Base-by-base conservation (phyloP, 2,113 vertebrate species). In the Eurypyga helias region DNA sequence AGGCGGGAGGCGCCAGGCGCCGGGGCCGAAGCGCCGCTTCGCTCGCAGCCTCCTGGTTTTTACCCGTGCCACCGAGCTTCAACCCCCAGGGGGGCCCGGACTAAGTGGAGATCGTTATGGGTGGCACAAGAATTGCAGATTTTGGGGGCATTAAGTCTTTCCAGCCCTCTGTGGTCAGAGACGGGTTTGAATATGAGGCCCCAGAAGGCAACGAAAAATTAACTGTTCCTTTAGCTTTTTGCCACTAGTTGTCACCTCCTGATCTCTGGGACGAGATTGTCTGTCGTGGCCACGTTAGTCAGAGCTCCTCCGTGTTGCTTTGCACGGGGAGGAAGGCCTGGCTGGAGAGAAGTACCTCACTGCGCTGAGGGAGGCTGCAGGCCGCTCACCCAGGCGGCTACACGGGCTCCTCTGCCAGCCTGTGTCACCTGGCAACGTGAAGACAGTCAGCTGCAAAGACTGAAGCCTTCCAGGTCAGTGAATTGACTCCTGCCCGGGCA, bases 181-280 rank as follows among this genome's bases (percentile, higher is more conserved):
- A 4, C 0, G 0, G n/a, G 21, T 0, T 0, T 2, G 9, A 69
- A 21, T 9, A 6, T 0, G 0, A 57, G 49, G 41, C 7, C 13
- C 9, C 2, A 4, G 16, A 38, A 71, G 48, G 24, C 11, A 5
- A 6, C 5, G 41, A 16, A 18, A 58, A 64, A 10, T 3, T 1
- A 36, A 1, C 25, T 2, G n/a, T 17, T 57, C n/a, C 57, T 45
- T 5, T 6, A 51, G 19, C 12, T 26, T 57, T 69, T 11, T 10
- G 34, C 11, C 8, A 1, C 48, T 6, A 21, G 17, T 20, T n/a
- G 36, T 49, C 21, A 21, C 10, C 28, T 38, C 23, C 61, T 49
- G 33, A 2, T 20, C 10, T 34, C 4, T 0, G 14, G 45, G 54
- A 8, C 3, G 5, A 25, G 34, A 17, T 14, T 29, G 8, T 19